These are phyloP conservation scores for Ctenopoma multispine DNA, from an alignment of 2,797 vertebrate genomes.

Conservation along the genomic window DNA sequence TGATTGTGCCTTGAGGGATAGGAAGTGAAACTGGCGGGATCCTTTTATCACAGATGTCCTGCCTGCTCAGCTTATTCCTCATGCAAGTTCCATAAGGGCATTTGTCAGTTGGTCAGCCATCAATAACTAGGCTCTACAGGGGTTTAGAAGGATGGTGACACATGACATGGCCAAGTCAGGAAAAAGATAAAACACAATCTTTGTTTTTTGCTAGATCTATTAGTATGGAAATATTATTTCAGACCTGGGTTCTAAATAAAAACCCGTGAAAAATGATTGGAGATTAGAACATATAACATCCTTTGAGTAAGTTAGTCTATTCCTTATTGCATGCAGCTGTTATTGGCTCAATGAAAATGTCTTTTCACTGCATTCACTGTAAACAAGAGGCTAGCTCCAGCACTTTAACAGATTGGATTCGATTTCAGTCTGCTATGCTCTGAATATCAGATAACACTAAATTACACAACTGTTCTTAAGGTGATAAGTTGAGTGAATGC, in stretches of 20 bases:
- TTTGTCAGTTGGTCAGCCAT: slow-evolving; percentile 63
- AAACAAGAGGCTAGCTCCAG: slow-evolving; percentile 62
- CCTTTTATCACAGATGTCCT: slow-evolving; percentile 51
- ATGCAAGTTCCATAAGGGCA: slow-evolving; percentile 49
- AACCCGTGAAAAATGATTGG: slow-evolving; percentile 25
- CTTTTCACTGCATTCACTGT: slow-evolving; percentile 57
- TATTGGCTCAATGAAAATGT: slow-evolving; percentile 50
- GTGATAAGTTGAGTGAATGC: slow-evolving; percentile 76
- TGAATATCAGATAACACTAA: slow-evolving; percentile 76
- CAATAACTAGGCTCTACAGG: slow-evolving; percentile 54
- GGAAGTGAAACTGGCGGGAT: slow-evolving; percentile 56
- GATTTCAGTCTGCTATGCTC: slow-evolving; percentile 69
- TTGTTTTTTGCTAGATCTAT: slow-evolving; percentile 20
- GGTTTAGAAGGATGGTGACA: slow-evolving; percentile 47
- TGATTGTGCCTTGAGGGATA: slow-evolving; percentile 35
- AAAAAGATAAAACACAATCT: slow-evolving; percentile 47
- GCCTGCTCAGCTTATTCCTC: slow-evolving; percentile 49
- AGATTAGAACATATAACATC: slow-evolving; percentile 22
- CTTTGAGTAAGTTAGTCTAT: slow-evolving; percentile 11
- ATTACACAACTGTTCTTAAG: slow-evolving; percentile 75
- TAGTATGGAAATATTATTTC: slow-evolving; percentile 17
- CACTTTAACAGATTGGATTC: slow-evolving; percentile 75
- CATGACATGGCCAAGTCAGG: slow-evolving; percentile 31
- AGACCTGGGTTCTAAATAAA: slow-evolving; percentile 13
- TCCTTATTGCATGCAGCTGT: slow-evolving; percentile 36